Evolutionary conservation across 2,797 vertebrate species (phyloP), one percentile per base, ranked within the genome.

Genomic region (Sternotherus odoratus): DNA sequence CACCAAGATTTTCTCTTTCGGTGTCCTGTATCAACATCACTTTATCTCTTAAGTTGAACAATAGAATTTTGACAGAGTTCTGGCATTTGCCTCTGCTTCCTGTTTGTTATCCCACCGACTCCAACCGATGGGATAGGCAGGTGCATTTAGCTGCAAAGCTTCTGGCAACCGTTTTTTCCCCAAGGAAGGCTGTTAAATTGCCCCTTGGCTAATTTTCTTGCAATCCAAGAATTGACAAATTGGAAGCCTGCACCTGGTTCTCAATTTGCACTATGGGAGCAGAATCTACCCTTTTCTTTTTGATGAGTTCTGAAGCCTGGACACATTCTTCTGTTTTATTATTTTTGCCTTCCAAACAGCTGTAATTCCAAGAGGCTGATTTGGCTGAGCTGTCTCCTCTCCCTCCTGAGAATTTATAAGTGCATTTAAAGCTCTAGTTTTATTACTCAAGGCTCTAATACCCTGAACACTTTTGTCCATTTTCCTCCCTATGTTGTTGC

Each of bases 161-260:
- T 85, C 50, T 0, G 2, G 46, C 28, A n/a, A 16, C 13, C 51
- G 1, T 88, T 89, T 75, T 86, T 87, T 51, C 92, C 50, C 77
- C 81, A 26, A 89, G 74, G 82, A 48, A 94, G 93, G 77, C n/a
- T 83, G 3, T 46, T 89, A 85, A 86, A 88, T 74, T 74, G 83
- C 51, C 30, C 26, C 36, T 91, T 74, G n/a, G 26, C 8, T 88
- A 8, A 46, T 10, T 8, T 50, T 85, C 66, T 16, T 66, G 33
- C 8, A 12, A 94, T 88, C 83, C 93, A 91, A 79, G 53, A 92
- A 81, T 93, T 12, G 2, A 87, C 5, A 0, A 1, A 85, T 13
- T 82, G 48, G 82, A 94, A 89, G 85, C 9, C 24, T 82, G 49
- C 16, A 85, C 86, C 48, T 91, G 77, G 36, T 43, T 88, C 12